Evolutionary conservation across 1,140 invertebrate species (phyloP).

Genomic region (Papilio polytes): DNA sequence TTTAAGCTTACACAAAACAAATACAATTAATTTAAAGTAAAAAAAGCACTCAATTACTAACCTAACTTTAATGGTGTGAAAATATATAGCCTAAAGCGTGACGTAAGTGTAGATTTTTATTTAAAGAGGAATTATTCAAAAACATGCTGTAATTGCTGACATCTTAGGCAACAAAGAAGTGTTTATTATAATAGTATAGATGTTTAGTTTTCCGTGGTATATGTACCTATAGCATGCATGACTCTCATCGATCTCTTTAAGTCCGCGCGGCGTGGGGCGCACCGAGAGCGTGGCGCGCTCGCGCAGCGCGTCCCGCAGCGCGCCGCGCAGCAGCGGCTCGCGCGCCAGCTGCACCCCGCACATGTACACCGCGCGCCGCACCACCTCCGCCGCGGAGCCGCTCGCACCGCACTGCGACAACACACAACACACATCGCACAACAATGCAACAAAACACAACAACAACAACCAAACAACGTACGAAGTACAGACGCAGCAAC

Average conservation of each 20-base stretch:
- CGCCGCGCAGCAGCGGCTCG: slow-evolving; percentile 95
- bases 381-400: slow-evolving; percentile 88
- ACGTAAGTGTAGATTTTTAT: too few relatives aligned
- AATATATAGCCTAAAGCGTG: too few relatives aligned
- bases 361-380: slow-evolving; percentile 96
- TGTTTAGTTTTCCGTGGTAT: too few relatives aligned
- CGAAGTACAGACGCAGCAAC: too few relatives aligned
- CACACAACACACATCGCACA: neutral
- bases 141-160: too few relatives aligned
- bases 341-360: slow-evolving; percentile 96
- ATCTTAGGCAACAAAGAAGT: too few relatives aligned
- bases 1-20: slow-evolving; percentile 87
- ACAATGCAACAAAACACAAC: too few relatives aligned
- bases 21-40: neutral
- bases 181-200: too few relatives aligned
- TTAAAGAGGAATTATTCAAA: too few relatives aligned
- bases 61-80: too few relatives aligned
- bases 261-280: slow-evolving; percentile 94
- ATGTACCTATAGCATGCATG: slow-evolving; percentile 90
- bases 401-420: slow-evolving; percentile 49
- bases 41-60: too few relatives aligned
- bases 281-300: slow-evolving; percentile 94
- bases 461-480: too few relatives aligned
- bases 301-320: slow-evolving; percentile 95
- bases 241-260: slow-evolving; percentile 97